Percentiles rank a stretch among this genome's conserved stretches.
These are phyloP conservation scores for Sander lucioperca DNA, from an alignment of 2,113 vertebrate genomes.

Conservation along the genomic window DNA sequence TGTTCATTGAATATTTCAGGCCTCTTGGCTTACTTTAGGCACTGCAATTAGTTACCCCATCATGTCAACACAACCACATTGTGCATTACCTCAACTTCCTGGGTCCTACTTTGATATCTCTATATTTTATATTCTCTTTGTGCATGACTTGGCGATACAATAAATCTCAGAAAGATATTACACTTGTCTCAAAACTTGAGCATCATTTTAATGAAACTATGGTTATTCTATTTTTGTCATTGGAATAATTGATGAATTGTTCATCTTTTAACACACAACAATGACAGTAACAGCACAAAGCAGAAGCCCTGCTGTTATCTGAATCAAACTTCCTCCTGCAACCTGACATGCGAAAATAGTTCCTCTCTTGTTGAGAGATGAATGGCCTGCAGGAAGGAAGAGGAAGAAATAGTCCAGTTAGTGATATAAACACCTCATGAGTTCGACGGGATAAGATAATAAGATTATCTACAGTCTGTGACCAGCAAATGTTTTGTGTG, in stretches of 20 bases:
- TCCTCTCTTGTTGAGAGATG: slow-evolving; percentile 38
- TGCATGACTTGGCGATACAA: neutral
- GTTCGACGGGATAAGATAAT: neutral
- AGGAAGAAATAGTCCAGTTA: neutral
- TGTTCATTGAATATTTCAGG: neutral
- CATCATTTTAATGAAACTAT: neutral
- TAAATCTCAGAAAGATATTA: neutral
- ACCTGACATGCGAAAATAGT: slow-evolving; percentile 26
- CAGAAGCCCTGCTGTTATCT: slow-evolving; percentile 41
- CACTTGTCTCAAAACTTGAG: neutral
- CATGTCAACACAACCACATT: neutral
- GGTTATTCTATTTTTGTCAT: neutral
- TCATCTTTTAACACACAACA: neutral
- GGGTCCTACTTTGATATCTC: neutral
- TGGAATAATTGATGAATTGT: neutral
- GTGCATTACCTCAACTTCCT: neutral
- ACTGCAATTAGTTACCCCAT: neutral
- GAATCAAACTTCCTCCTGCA: slow-evolving; percentile 49
- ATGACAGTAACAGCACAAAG: slow-evolving; percentile 22
- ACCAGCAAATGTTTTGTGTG: neutral
- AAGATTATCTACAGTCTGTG: no score
- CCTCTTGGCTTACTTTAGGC: neutral
- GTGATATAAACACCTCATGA: neutral
- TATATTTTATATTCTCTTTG: neutral
- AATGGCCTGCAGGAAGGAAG: neutral